Conservation (phyloP, 2,888 invertebrate genomes). For the Tineola bisselliella region DNA sequence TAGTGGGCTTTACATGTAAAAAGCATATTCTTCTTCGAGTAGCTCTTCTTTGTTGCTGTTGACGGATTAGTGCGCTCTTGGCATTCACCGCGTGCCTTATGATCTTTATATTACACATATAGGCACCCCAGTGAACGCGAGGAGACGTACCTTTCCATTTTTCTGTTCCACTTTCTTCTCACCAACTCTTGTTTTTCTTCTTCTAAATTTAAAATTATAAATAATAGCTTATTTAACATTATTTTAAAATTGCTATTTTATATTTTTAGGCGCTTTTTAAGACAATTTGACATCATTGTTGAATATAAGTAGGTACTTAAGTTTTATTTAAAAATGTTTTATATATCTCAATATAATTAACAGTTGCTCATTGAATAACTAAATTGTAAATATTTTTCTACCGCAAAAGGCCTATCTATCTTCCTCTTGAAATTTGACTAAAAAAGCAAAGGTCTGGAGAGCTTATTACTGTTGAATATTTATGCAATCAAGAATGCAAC, state of each 20-base stretch:
- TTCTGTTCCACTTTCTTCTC: conserved; percentile 14
- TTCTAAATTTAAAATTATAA: neutral
- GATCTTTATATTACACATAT: conserved; percentile 80
- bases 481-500: neutral
- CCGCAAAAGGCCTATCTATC: too few relatives aligned
- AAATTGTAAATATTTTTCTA: too few relatives aligned
- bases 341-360: too few relatives aligned
- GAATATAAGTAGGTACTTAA: too few relatives aligned
- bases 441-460: too few relatives aligned
- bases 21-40: neutral
- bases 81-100: conserved; percentile 99
- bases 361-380: too few relatives aligned
- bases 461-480: too few relatives aligned
- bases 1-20: too few relatives aligned
- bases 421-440: too few relatives aligned
- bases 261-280: too few relatives aligned
- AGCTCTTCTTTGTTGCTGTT: neutral
- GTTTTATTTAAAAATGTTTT: too few relatives aligned
- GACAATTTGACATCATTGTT: too few relatives aligned
- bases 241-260: neutral
- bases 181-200: conserved; percentile 17
- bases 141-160: conserved; percentile 74
- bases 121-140: conserved; percentile 95
- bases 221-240: neutral
- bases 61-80: conserved; percentile 83